These are phyloP conservation scores for human DNA, from an alignment of 2,113 vertebrate species.

Conservation along the genomic window DNA sequence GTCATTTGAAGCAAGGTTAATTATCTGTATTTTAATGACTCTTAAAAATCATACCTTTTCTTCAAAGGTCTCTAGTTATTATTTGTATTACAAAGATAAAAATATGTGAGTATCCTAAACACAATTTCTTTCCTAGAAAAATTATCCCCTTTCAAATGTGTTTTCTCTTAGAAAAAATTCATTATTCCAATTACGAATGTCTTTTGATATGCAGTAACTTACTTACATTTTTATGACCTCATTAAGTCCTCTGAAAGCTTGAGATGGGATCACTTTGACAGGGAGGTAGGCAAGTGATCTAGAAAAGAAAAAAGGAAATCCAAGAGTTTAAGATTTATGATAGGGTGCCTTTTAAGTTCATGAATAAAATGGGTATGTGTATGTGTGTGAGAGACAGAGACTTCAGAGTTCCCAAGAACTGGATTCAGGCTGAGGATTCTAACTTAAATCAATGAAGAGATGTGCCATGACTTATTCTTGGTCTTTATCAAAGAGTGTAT, in stretches of 20 bases:
- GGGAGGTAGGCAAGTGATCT: constrained; percentile 90
- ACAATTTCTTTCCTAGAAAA: constrained; percentile 56
- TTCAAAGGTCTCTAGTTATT: constrained; percentile 60
- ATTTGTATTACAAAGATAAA: constrained; percentile 57
- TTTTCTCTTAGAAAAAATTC: constrained; percentile 56
- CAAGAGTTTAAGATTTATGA: constrained; percentile 54
- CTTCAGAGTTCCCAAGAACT: background rate
- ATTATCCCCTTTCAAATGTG: constrained; percentile 53
- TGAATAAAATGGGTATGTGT: background rate
- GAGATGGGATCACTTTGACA: constrained; percentile 88
- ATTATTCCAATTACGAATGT: constrained; percentile 48
- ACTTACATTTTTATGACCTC: constrained; percentile 93
- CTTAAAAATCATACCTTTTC: constrained; percentile 70
- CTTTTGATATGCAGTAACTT: constrained; percentile 57
- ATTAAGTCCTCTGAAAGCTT: constrained; percentile 90
- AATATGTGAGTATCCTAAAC: constrained; percentile 42
- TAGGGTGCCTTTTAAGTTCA: constrained; percentile 32
- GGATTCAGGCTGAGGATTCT: background rate
- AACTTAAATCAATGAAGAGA: background rate
- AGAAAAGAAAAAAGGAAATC: constrained; percentile 73
- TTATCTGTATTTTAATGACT: constrained; percentile 73
- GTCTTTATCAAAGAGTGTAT: background rate
- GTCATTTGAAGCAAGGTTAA: constrained; percentile 69
- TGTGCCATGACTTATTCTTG: background rate
- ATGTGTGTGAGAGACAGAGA: background rate